Base-by-base conservation (phyloP, 2,113 vertebrate species). In the Passer montanus region DNA sequence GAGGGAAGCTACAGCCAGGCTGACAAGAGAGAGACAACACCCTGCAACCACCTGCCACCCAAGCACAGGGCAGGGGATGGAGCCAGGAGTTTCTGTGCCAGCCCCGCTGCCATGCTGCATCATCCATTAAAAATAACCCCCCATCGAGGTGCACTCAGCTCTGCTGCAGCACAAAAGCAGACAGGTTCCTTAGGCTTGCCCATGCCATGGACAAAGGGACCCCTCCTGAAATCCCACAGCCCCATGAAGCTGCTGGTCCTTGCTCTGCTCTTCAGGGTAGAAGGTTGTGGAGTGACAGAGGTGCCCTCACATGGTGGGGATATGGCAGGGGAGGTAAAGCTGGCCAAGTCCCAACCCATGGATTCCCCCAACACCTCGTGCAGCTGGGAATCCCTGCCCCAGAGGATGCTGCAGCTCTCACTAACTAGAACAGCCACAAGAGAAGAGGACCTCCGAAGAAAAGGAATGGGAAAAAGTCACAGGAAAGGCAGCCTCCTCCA, bases 191-290 rank as follows among this genome's bases (percentile, higher is more conserved):
- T 6, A 22, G 21, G 37, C 15, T 43, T 78, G 66, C 31, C 60
- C 0, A 0, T 31, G n/a, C 11, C 0, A 0, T 24, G 23, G 33
- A 44, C 0, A 1, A 43, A 44, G 27, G 30, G 8, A 43, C 3
- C 7, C 14, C 6, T 67, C 23, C 24, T 37, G 52, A 59, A 69
- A 31, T 21, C 22, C 17, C 47, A 49, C 11, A 53, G 13, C 22
- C 11, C 46, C 23, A 3, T 6, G 28, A 24, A 81, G 43, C 24
- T 4, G 1, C 44, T 43, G 15, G 6, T 41, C 43, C 56, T 75
- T 72, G n/a, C 49, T 76, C 16, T 0, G 0, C 21, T 44, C 17
- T 20, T 18, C 2, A 1, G 33, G 15, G 23, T 11, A 23, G 35
- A 20, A 55, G 39, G 47, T 1, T 79, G 35, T 21, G 63, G 66